Percentiles rank a stretch among this genome's conserved stretches.
Conservation (phyloP, 1,140 invertebrate genomes). For the Holotrichia oblita region DNA sequence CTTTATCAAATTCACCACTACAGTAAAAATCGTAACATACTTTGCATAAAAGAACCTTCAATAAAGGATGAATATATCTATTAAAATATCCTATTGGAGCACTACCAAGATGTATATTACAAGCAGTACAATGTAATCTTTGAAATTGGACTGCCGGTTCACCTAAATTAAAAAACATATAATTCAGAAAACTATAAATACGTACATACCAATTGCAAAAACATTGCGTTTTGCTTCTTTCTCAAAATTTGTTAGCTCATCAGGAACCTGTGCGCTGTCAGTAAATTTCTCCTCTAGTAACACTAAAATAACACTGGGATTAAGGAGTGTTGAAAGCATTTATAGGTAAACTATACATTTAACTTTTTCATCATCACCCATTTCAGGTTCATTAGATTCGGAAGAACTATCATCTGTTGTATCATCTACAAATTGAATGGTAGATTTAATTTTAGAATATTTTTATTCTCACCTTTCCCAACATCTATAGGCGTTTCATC, state of each 20-base stretch:
- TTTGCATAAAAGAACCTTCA: slow-evolving; percentile 80
- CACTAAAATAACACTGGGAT: slow-evolving; percentile 23
- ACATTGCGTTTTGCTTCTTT: slow-evolving; percentile 36
- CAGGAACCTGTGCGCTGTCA: slow-evolving; percentile 23
- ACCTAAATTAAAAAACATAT: not conserved
- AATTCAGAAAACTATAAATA: not conserved
- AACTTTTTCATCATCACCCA: slow-evolving; percentile 37
- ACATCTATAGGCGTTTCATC: slow-evolving; percentile 34
- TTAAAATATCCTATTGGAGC: slow-evolving; percentile 67
- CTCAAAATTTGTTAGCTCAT: slow-evolving; percentile 38
- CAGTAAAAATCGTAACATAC: slow-evolving; percentile 84
- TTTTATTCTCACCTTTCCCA: slow-evolving; percentile 33
- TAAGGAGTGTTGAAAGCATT: not conserved
- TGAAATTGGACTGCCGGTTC: slow-evolving; percentile 58
- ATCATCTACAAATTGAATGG: slow-evolving; percentile 26
- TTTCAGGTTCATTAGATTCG: slow-evolving; percentile 24
- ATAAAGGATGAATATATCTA: slow-evolving; percentile 78
- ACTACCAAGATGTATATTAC: slow-evolving; percentile 76
- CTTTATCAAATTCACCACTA: slow-evolving; percentile 78
- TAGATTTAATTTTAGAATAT: not conserved
- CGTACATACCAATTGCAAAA: slow-evolving; percentile 24
- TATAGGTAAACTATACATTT: slow-evolving; percentile 17
- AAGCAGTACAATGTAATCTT: slow-evolving; percentile 76
- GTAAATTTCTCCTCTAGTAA: slow-evolving; percentile 27
- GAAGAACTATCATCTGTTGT: not conserved